Conservation (phyloP, 2,797 vertebrate species). For the Hydrolagus colliei region DNA sequence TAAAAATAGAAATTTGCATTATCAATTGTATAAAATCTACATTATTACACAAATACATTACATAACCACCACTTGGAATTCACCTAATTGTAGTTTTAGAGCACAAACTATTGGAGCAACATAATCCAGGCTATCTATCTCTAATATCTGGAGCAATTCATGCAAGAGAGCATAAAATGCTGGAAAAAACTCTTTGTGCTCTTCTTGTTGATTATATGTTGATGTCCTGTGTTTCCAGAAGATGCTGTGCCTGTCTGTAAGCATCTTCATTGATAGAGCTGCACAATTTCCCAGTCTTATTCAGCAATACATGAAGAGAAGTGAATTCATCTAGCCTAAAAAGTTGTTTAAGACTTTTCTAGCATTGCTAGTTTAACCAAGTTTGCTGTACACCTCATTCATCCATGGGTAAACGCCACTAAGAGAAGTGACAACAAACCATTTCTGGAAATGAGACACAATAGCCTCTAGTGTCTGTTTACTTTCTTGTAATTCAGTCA, state of each 20-base stretch:
- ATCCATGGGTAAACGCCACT: conserved; percentile 57
- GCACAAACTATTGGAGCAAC: too few relatives aligned
- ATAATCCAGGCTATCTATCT: too few relatives aligned
- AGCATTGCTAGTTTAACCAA: conserved; percentile 73
- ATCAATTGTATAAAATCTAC: too few relatives aligned
- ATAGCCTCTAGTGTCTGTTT: conserved; percentile 62
- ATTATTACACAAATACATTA: too few relatives aligned
- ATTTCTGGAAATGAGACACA: conserved; percentile 79
- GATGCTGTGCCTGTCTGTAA: conserved; percentile 50
- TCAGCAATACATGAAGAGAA: conserved; percentile 64
- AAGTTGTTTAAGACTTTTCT: conserved; percentile 69
- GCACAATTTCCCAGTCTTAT: conserved; percentile 62
- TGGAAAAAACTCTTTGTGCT: conserved; percentile 78
- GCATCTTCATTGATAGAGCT: conserved; percentile 33
- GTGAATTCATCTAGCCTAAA: conserved; percentile 64
- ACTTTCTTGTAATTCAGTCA: conserved; percentile 37
- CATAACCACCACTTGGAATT: too few relatives aligned
- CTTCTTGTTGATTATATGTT: conserved; percentile 75
- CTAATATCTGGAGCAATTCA: conserved; percentile 47
- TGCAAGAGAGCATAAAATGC: conserved; percentile 69
- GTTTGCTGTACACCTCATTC: conserved; percentile 58
- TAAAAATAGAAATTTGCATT: too few relatives aligned
- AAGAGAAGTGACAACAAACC: conserved; percentile 74
- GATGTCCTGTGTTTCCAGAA: conserved; percentile 69
- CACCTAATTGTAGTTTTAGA: too few relatives aligned